Percentiles rank a stretch among this genome's conserved stretches.
Evolutionary conservation across 2,113 vertebrate genomes (phyloP).

Genomic region (Cyanoramphus novaezelandiae): DNA sequence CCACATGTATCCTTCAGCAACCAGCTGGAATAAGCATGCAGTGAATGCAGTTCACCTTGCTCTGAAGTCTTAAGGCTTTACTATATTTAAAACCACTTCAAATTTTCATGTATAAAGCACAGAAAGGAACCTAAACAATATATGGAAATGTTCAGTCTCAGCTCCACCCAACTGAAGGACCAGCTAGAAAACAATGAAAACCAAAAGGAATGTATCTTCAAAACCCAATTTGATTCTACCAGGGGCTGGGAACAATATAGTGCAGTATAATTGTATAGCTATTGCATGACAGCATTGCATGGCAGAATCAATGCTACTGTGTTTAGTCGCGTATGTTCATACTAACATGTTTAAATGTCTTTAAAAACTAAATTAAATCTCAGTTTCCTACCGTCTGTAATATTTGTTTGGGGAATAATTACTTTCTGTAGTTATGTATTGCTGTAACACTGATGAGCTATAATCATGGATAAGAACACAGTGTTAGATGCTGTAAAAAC

Average conservation of each 20-base stretch:
- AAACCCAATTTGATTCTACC: neutral
- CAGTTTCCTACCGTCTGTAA: neutral
- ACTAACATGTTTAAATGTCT: neutral
- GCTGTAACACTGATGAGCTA: neutral
- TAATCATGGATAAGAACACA: neutral
- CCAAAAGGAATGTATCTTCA: neutral
- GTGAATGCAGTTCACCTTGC: neutral
- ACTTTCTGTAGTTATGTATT: neutral
- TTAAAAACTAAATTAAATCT: neutral
- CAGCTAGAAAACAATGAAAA: neutral
- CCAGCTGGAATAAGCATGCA: neutral
- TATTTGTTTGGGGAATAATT: neutral
- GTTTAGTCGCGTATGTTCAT: neutral
- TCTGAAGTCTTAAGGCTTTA: neutral
- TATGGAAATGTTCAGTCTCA: neutral
- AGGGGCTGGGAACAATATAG: neutral
- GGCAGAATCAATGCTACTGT: neutral
- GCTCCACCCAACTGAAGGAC: neutral
- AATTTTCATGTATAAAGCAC: neutral
- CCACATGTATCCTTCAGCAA: conserved; percentile 17
- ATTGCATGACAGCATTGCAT: neutral
- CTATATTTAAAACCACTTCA: neutral
- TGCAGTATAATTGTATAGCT: neutral
- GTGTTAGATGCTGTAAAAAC: neutral
- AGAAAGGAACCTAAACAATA: neutral